phyloP scores from a whole-genome alignment of 2,113 vertebrate species.

The Calypte anna region DNA sequence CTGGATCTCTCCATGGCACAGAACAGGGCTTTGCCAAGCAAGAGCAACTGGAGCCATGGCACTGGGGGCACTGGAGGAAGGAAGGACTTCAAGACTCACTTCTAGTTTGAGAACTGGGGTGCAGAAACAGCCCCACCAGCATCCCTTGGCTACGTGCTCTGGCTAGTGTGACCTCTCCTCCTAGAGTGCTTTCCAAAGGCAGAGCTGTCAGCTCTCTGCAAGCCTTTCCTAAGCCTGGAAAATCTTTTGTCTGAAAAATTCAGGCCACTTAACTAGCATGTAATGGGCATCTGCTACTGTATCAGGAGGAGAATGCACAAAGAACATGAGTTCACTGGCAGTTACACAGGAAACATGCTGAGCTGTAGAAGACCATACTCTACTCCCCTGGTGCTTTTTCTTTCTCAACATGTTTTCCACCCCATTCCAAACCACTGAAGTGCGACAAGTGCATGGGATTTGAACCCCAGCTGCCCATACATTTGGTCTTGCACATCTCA shows the following conservation, averaged over 20 bases:
- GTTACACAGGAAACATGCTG: background rate
- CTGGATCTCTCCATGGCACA: background rate
- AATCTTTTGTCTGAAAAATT: background rate
- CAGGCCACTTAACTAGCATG: background rate
- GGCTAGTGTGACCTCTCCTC: background rate
- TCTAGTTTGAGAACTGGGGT: background rate
- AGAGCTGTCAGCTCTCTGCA: background rate
- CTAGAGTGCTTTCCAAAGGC: background rate
- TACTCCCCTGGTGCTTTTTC: background rate
- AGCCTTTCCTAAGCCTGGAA: background rate
- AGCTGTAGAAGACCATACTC: background rate
- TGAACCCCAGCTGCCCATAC: background rate
- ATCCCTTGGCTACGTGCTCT: background rate
- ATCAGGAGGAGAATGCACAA: background rate
- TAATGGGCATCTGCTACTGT: background rate
- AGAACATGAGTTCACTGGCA: background rate
- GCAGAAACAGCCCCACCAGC: background rate
- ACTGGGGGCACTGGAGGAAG: background rate
- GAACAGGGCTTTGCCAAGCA: background rate
- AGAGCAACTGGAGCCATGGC: rapidly evolving
- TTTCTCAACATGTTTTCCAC: background rate
- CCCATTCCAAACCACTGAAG: background rate
- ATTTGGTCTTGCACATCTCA: background rate
- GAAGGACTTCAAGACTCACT: background rate
- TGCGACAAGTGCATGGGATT: background rate